These are phyloP conservation scores for Ailuropoda melanoleuca DNA, from an alignment of 2,113 vertebrate species.

Conservation along the genomic window DNA sequence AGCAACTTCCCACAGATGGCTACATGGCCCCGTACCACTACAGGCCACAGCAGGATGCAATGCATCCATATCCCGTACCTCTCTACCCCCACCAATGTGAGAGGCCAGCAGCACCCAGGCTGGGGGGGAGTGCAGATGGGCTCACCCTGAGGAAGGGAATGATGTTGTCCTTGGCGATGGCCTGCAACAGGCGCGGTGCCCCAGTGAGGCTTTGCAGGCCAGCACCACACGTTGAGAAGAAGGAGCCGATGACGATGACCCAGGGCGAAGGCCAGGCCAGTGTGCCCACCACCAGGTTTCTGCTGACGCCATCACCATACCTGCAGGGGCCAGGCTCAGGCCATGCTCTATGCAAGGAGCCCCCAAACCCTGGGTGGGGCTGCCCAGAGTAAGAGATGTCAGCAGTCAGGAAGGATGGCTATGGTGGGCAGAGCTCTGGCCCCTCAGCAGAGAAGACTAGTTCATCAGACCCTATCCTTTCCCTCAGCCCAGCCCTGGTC, in stretches of 20 bases:
- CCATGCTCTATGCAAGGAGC: background rate
- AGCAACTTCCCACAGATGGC: background rate
- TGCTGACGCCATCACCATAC: slow-evolving; percentile 93
- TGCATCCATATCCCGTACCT: background rate
- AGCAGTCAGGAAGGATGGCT: background rate
- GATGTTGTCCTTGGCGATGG: slow-evolving; percentile 98
- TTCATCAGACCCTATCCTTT: background rate
- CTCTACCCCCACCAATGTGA: background rate
- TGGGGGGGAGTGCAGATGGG: background rate
- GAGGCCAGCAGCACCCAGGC: background rate
- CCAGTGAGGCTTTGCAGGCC: slow-evolving; percentile 96
- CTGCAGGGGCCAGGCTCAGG: slow-evolving; percentile 79
- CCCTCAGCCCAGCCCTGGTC: background rate
- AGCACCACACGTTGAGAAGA: slow-evolving; percentile 97
- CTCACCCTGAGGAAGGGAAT: slow-evolving; percentile 96
- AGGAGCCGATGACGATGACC: slow-evolving; percentile 98
- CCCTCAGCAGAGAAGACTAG: background rate
- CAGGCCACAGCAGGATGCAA: background rate
- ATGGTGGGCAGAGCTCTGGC: background rate
- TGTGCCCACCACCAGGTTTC: slow-evolving; percentile 95
- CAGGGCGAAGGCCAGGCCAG: slow-evolving; percentile 97
- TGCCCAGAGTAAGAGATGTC: background rate
- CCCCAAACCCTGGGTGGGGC: background rate
- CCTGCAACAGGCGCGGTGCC: slow-evolving; percentile 95
- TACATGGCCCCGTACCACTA: background rate